These are phyloP conservation scores for Netelia melanura DNA, from an alignment of 2,888 invertebrate species.

Conservation along the genomic window DNA sequence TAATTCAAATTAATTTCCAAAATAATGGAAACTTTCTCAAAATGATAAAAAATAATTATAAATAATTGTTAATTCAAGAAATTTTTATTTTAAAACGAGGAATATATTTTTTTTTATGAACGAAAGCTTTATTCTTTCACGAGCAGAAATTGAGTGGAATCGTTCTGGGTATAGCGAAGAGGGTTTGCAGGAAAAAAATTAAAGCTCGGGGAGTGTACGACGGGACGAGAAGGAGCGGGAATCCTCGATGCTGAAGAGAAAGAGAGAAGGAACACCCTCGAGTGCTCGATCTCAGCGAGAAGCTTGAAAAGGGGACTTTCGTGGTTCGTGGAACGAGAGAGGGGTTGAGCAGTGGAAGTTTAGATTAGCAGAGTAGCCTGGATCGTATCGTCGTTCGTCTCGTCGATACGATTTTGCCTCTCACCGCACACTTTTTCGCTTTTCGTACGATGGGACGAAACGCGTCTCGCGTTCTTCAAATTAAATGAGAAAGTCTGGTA, in stretches of 20 bases:
- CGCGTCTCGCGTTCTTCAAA: slow-evolving; percentile 53
- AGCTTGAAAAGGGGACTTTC: slow-evolving; percentile 39
- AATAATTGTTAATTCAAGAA: neutral
- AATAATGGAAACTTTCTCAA: too few relatives aligned
- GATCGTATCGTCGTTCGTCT: slow-evolving; percentile 57
- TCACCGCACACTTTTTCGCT: slow-evolving; percentile 40
- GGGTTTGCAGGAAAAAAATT: slow-evolving; percentile 16
- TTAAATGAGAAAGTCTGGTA: slow-evolving; percentile 64
- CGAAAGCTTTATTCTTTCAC: neutral
- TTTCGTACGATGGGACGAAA: slow-evolving; percentile 9
- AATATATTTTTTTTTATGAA: neutral
- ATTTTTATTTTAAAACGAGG: neutral
- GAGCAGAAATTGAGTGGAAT: slow-evolving; percentile 5
- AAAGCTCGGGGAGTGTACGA: slow-evolving; percentile 26
- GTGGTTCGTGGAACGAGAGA: neutral
- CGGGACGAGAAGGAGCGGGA: slow-evolving; percentile 35
- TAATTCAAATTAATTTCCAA: too few relatives aligned
- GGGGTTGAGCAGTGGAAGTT: slow-evolving; percentile 53
- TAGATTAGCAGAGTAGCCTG: slow-evolving; percentile 65
- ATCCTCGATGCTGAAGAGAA: slow-evolving; percentile 6
- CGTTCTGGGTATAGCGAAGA: neutral
- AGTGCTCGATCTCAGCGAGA: slow-evolving; percentile 35
- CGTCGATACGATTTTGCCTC: slow-evolving; percentile 59
- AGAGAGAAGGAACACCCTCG: slow-evolving; percentile 35
- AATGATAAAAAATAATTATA: too few relatives aligned